These are phyloP conservation scores for Oryzias sinensis DNA, from an alignment of 2,797 vertebrate species.

Conservation along the genomic window DNA sequence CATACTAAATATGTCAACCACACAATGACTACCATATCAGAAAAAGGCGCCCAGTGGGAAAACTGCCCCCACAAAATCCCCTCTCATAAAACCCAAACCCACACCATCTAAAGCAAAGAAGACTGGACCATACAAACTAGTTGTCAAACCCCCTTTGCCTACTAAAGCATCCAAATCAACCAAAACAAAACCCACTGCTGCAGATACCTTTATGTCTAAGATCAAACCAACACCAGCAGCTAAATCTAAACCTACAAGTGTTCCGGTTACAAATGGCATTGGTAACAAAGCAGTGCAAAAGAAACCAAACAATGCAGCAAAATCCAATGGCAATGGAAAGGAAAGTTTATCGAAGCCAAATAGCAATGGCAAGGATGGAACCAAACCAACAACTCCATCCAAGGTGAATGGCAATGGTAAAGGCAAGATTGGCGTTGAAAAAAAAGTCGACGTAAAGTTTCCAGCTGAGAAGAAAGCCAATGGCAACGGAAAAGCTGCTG, in stretches of 20 bases:
- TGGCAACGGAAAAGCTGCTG: constrained; percentile 56
- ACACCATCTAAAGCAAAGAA: constrained; percentile 53
- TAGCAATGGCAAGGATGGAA: constrained; percentile 35
- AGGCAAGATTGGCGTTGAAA: constrained; percentile 46
- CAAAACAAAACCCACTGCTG: constrained; percentile 69
- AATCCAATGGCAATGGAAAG: constrained; percentile 49
- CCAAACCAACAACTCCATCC: constrained; percentile 42
- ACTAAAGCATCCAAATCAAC: constrained; percentile 60
- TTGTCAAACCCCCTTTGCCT: constrained; percentile 62
- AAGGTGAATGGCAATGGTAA: constrained; percentile 58
- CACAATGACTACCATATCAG: constrained; percentile 62
- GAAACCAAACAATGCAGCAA: constrained; percentile 50
- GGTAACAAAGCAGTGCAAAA: constrained; percentile 53
- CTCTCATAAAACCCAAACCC: constrained; percentile 61
- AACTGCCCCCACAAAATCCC: constrained; percentile 56
- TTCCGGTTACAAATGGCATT: constrained; percentile 57
- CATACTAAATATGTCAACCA: constrained; percentile 61
- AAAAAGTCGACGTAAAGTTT: constrained; percentile 50
- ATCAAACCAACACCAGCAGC: constrained; percentile 66
- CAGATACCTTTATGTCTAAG: constrained; percentile 65
- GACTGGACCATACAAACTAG: constrained; percentile 51
- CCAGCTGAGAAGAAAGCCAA: constrained; percentile 52
- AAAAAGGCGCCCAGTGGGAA: constrained; percentile 71
- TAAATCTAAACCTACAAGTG: constrained; percentile 64
- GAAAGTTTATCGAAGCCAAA: constrained; percentile 32